A percentile compares a stretch with the other conserved stretches of the same genome.
These are phyloP conservation scores for Siniperca scherzeri DNA, from an alignment of 2,797 vertebrate genomes.

Conservation along the genomic window DNA sequence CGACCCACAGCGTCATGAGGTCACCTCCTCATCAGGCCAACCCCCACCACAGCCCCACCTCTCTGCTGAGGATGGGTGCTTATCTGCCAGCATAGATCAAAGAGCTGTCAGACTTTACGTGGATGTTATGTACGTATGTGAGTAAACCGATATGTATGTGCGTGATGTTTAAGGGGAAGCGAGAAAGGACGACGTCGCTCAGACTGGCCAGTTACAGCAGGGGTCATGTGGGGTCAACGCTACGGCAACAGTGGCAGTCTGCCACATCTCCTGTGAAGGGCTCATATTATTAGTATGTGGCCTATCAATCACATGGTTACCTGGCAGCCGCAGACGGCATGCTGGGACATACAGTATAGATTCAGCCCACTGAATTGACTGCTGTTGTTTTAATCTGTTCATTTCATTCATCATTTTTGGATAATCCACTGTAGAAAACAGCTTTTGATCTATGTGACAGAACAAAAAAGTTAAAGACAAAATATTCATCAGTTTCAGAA, in stretches of 20 bases:
- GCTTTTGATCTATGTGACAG: neutral
- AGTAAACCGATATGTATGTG: conserved; percentile 44
- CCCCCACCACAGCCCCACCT: neutral
- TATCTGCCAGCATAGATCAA: conserved; percentile 37
- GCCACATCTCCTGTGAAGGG: conserved; percentile 42
- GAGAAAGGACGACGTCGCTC: conserved; percentile 48
- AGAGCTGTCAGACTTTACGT: conserved; percentile 54
- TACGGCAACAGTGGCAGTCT: conserved; percentile 60
- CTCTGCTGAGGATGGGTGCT: conserved; percentile 22
- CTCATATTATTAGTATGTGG: conserved; percentile 31
- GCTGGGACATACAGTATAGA: neutral
- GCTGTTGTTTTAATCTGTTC: neutral
- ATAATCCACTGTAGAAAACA: neutral
- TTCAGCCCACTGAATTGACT: neutral
- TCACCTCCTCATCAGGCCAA: conserved; percentile 58
- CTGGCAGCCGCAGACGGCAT: conserved; percentile 42
- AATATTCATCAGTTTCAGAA: neutral
- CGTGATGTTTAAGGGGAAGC: conserved; percentile 8
- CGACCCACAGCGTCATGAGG: conserved; percentile 32
- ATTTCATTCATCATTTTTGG: neutral
- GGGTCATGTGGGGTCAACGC: conserved; percentile 72
- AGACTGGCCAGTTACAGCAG: conserved; percentile 62
- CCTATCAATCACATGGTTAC: conserved; percentile 71
- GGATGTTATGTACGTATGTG: conserved; percentile 12
- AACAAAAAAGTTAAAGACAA: neutral